phyloP scores from a whole-genome alignment of 2,797 vertebrate species.

The Chiroxiphia lanceolata region DNA sequence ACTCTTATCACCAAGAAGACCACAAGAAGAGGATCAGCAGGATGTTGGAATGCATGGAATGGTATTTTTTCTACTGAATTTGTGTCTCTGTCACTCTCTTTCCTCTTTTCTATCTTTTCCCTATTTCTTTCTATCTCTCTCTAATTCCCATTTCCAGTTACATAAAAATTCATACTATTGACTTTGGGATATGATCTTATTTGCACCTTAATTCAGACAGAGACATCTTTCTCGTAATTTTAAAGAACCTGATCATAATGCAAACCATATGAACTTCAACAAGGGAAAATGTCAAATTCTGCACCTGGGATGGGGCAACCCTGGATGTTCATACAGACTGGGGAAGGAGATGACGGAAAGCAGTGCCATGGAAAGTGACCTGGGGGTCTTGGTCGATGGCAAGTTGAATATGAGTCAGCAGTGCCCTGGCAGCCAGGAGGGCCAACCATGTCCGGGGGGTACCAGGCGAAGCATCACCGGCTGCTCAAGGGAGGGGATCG shows the following conservation, averaged over 20 bases:
- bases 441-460: not conserved
- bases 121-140: not conserved
- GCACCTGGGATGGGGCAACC: not conserved
- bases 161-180: not conserved
- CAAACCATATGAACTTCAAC: not conserved
- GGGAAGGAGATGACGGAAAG: not conserved
- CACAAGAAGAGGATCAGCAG: not conserved
- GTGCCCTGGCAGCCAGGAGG: not conserved
- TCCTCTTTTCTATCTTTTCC: not conserved
- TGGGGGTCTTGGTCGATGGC: not conserved
- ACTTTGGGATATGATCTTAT: not conserved
- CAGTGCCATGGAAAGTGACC: not conserved
- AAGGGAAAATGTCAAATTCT: not conserved
- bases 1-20: not conserved
- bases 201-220: not conserved
- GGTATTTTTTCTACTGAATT: not conserved
- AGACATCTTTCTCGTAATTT: not conserved
- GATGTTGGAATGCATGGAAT: not conserved
- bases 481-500: not conserved
- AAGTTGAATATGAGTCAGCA: not conserved
- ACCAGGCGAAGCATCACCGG: not conserved
- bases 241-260: not conserved
- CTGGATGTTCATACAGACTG: not conserved
- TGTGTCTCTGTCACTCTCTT: not conserved
- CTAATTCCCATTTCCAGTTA: not conserved